phyloP scores from a whole-genome alignment of 2,888 invertebrate genomes.

The Gnatocerus cornutus region DNA sequence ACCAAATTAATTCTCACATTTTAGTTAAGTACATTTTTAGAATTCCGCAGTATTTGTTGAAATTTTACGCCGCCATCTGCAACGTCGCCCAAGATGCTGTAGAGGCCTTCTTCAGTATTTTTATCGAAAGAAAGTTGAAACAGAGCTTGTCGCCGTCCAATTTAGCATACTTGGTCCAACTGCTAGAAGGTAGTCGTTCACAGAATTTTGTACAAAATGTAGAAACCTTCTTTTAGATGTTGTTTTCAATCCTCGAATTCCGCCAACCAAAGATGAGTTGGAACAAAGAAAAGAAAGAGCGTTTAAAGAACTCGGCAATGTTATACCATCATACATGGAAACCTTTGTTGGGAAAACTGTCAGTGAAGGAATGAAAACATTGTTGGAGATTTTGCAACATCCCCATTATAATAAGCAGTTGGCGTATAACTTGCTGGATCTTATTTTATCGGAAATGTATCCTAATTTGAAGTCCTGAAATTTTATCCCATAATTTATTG shows the following conservation, averaged over 20 bases:
- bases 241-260: constrained; percentile 65
- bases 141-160: constrained; percentile 70
- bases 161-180: constrained; percentile 71
- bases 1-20: constrained; percentile 43
- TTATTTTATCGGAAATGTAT: constrained; percentile 83
- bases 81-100: constrained; percentile 69
- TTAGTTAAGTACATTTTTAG: constrained; percentile 75
- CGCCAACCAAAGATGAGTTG: constrained; percentile 65
- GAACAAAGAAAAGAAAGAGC: constrained; percentile 69
- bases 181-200: constrained; percentile 77
- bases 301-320: constrained; percentile 67
- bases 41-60: constrained; percentile 70
- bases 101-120: constrained; percentile 70
- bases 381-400: constrained; percentile 73
- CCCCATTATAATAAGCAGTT: constrained; percentile 80
- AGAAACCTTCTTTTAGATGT: constrained; percentile 61
- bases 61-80: constrained; percentile 72
- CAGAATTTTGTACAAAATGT: too few relatives aligned
- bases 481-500: constrained; percentile 12
- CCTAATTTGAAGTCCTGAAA: constrained; percentile 69
- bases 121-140: constrained; percentile 69
- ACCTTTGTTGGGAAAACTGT: constrained; percentile 68
- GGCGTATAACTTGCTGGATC: constrained; percentile 85
- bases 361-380: constrained; percentile 69
- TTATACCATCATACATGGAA: constrained; percentile 66